Evolutionary conservation across 2,113 vertebrate genomes (phyloP).

Genomic region (Callocephalon fimbriatum): DNA sequence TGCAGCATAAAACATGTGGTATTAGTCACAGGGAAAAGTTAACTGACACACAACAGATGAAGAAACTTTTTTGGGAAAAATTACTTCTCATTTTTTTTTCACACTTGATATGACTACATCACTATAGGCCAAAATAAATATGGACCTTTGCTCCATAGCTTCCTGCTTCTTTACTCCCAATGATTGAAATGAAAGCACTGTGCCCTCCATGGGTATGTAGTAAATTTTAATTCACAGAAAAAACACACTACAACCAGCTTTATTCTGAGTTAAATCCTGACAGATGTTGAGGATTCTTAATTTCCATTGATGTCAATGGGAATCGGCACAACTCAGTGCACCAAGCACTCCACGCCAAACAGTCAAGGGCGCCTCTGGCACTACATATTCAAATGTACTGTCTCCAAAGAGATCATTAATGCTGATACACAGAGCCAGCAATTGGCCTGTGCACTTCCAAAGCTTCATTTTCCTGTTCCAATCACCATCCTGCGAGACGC

Average conservation of each 20-base stretch:
- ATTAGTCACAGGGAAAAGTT: background rate
- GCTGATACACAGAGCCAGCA: background rate
- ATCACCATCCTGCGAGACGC: background rate
- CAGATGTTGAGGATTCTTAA: background rate
- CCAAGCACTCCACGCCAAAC: background rate
- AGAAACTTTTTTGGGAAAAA: background rate
- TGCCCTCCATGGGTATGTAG: background rate
- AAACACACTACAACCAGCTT: background rate
- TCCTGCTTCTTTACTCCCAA: background rate
- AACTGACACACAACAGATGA: background rate
- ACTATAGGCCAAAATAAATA: background rate
- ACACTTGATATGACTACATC: background rate
- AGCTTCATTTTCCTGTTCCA: background rate
- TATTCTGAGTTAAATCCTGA: background rate
- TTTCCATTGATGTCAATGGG: background rate
- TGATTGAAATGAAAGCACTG: background rate
- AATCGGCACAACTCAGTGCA: background rate
- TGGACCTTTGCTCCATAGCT: rapidly evolving
- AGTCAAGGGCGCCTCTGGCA: background rate
- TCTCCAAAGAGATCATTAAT: background rate
- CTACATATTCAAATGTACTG: background rate
- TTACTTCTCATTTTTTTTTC: background rate
- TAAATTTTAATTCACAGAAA: background rate
- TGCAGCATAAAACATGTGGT: background rate
- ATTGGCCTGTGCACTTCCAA: background rate